These are phyloP conservation scores for Machimus rusticus DNA, from an alignment of 2,888 invertebrate genomes.

Conservation along the genomic window DNA sequence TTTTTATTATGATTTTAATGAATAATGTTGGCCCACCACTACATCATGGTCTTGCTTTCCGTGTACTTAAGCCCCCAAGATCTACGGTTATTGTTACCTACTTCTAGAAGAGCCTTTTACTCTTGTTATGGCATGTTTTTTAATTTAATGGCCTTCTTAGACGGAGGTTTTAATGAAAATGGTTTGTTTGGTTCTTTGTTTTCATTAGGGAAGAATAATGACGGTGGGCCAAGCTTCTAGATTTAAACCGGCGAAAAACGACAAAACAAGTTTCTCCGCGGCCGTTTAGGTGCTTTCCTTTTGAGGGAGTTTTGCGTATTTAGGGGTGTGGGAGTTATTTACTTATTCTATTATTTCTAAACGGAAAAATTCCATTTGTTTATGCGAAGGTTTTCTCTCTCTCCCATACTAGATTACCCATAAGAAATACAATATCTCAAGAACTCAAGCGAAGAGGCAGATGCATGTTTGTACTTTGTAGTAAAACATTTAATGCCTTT, in stretches of 20 bases:
- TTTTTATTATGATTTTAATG: conserved; percentile 48
- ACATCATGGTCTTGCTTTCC: conserved; percentile 17
- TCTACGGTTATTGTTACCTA: conserved; percentile 44
- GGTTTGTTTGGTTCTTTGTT: conserved; percentile 46
- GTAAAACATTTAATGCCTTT: conserved; percentile 28
- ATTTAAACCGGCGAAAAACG: not conserved
- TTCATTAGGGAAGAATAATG: conserved; percentile 44
- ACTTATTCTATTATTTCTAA: not conserved
- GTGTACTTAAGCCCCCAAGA: conserved; percentile 35
- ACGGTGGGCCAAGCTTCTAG: not conserved
- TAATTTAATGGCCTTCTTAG: conserved; percentile 48
- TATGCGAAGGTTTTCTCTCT: not conserved
- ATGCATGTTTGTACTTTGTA: not conserved
- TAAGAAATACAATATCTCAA: not conserved
- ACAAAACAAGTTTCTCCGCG: not conserved
- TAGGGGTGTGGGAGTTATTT: not conserved
- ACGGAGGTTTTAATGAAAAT: conserved; percentile 44
- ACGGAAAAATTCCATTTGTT: not conserved
- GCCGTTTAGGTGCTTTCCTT: not conserved
- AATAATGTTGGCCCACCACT: conserved; percentile 45
- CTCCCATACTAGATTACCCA: not conserved
- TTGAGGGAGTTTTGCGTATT: not conserved
- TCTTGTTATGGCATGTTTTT: conserved; percentile 48
- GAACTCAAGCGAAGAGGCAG: conserved; percentile 10
- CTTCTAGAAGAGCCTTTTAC: conserved; percentile 44